Conservation (phyloP, 2,888 invertebrate species). For the Oligia strigilis region DNA sequence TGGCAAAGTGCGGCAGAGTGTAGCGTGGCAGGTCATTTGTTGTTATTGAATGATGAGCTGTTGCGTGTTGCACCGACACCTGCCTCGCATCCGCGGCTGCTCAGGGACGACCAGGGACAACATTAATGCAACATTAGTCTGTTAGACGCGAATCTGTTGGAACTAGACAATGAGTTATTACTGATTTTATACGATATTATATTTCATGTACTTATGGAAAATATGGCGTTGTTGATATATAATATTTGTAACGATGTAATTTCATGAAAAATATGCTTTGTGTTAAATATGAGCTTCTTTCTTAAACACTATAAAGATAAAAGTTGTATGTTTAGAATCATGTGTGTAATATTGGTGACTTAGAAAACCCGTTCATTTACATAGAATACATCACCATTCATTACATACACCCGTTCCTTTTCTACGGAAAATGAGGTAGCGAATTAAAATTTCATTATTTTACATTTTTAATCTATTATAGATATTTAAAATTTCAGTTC, state of each 20-base stretch:
- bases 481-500: constrained; percentile 29
- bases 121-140: not conserved
- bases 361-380: not conserved
- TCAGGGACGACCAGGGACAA: not conserved
- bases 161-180: constrained; percentile 18
- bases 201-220: not conserved
- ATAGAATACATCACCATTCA: not conserved
- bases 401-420: not conserved
- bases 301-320: not conserved
- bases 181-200: not conserved
- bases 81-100: not conserved
- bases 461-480: constrained; percentile 16
- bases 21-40: constrained; percentile 9
- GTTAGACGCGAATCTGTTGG: not conserved
- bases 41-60: constrained; percentile 14
- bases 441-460: constrained; percentile 1
- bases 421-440: not conserved
- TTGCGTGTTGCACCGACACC: not conserved
- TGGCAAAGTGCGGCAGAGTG: too few relatives aligned
- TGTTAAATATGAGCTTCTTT: not conserved
- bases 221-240: not conserved
- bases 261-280: not conserved
- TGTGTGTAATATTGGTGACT: not conserved
- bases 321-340: not conserved
- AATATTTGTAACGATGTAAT: not conserved